These are phyloP conservation scores for Brachionus calyciflorus DNA, from an alignment of 1,140 invertebrate genomes.

Conservation along the genomic window DNA sequence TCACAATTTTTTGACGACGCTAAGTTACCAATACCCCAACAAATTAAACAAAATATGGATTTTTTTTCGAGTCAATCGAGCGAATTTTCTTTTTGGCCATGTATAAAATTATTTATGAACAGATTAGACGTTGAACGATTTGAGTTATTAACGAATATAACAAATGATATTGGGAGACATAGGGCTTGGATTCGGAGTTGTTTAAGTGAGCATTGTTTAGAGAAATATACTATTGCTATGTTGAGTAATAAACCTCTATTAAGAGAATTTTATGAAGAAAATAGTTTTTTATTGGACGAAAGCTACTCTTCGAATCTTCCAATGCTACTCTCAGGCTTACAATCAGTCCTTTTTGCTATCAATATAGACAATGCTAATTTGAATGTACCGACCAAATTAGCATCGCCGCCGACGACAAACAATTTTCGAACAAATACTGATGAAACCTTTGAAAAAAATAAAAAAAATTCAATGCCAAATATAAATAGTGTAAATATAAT, in stretches of 20 bases:
- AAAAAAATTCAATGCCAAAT: conserved; percentile 48
- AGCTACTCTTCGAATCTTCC: conserved; percentile 6
- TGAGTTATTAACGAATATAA: conserved; percentile 73
- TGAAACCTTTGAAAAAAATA: not conserved
- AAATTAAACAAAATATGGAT: conserved; percentile 15
- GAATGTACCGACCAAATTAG: conserved; percentile 61
- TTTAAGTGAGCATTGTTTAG: conserved; percentile 81
- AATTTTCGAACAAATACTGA: conserved; percentile 49
- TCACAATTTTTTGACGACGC: not conserved
- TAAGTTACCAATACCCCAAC: not conserved
- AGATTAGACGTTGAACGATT: conserved; percentile 82
- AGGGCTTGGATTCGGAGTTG: conserved; percentile 77
- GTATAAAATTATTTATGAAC: conserved; percentile 68
- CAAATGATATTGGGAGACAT: conserved; percentile 76
- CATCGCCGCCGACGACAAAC: conserved; percentile 52
- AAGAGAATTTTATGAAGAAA: conserved; percentile 2
- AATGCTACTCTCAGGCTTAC: conserved; percentile 67
- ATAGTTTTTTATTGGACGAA: not conserved
- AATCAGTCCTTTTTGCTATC: conserved; percentile 82
- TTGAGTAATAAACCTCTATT: conserved; percentile 68
- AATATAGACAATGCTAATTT: conserved; percentile 79
- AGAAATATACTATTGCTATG: conserved; percentile 75
- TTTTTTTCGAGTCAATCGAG: conserved; percentile 41
- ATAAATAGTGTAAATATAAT: conserved; percentile 57
- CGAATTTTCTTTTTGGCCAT: conserved; percentile 58